Percentiles rank a stretch among this genome's conserved stretches.
These are phyloP conservation scores for Eriocheir sinensis DNA, from an alignment of 1,140 invertebrate genomes.

Conservation along the genomic window DNA sequence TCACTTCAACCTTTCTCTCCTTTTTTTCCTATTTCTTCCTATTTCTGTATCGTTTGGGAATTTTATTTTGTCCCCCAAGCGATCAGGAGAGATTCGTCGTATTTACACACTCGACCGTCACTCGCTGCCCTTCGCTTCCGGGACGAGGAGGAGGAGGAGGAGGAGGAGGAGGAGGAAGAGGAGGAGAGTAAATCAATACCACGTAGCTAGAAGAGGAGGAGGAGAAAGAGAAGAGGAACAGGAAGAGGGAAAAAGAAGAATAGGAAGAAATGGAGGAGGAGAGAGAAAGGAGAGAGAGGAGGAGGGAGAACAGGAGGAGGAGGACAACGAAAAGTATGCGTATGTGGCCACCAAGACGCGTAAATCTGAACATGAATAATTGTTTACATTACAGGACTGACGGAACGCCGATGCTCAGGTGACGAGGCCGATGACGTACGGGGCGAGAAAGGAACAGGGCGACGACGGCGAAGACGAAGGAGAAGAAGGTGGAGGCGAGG, in stretches of 20 bases:
- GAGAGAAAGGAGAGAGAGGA: not conserved
- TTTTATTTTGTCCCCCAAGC: not conserved
- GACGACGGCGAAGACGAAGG: not conserved
- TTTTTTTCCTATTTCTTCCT: not conserved
- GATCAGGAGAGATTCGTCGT: not conserved
- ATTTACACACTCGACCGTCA: constrained; percentile 4
- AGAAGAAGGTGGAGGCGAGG: not conserved
- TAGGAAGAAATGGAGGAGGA: not conserved
- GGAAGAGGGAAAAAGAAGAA: not conserved
- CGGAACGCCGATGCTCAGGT: constrained; percentile 62
- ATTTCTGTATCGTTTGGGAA: not conserved
- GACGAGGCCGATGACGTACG: constrained; percentile 48
- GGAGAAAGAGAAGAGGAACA: not conserved
- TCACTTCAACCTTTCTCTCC: not conserved
- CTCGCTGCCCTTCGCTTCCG: constrained; percentile 20
- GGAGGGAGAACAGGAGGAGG: not conserved
- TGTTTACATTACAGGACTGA: constrained; percentile 65
- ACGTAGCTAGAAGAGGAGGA: not conserved
- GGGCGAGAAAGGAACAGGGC: not conserved
- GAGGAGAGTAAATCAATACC: constrained; percentile 46
- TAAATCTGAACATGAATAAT: constrained; percentile 54
- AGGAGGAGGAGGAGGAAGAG: not conserved
- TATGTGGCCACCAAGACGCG: constrained; percentile 12
- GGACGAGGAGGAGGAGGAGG: not conserved
- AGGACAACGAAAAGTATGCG: not conserved